A percentile compares a stretch with the other conserved stretches of the same genome.
phyloP scores from a whole-genome alignment of 1,140 invertebrate species.

The Grapholita molesta region DNA sequence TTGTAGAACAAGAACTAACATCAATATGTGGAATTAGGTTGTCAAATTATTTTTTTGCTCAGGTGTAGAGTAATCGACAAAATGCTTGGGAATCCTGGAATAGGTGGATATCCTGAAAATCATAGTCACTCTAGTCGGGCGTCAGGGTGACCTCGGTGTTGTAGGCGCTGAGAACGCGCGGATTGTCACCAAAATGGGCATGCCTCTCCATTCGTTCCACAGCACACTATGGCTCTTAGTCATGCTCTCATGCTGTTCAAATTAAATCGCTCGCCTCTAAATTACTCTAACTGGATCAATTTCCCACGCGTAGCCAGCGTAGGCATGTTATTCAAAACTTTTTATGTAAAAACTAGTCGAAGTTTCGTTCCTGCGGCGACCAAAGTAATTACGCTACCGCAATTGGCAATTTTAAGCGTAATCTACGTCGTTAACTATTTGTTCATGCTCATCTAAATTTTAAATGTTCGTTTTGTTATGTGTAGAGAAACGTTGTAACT shows the following conservation, averaged over 20 bases:
- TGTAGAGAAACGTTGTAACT: not conserved
- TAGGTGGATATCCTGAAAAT: constrained; percentile 21
- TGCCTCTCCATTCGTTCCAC: constrained; percentile 61
- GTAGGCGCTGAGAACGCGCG: constrained; percentile 51
- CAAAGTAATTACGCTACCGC: constrained; percentile 6
- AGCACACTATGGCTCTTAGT: constrained; percentile 39
- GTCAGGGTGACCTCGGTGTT: constrained; percentile 36
- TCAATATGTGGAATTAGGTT: no score
- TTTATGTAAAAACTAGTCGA: not conserved
- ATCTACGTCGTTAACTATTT: constrained; percentile 15
- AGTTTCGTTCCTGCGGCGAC: constrained; percentile 13
- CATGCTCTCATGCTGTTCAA: constrained; percentile 31
- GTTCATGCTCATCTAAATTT: constrained; percentile 14
- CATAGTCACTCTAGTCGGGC: constrained; percentile 27
- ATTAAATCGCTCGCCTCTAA: constrained; percentile 32
- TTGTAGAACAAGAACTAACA: no score
- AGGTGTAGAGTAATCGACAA: no score
- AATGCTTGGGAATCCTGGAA: no score
- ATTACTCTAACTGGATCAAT: constrained; percentile 10
- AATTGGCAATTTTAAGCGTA: constrained; percentile 14
- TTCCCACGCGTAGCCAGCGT: not conserved
- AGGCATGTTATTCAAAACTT: not conserved
- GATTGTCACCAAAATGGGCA: constrained; percentile 56
- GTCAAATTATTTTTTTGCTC: no score
- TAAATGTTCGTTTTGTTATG: constrained; percentile 10